phyloP scores from a whole-genome alignment of 1,140 invertebrate genomes.

The Hormaphis cornu region DNA sequence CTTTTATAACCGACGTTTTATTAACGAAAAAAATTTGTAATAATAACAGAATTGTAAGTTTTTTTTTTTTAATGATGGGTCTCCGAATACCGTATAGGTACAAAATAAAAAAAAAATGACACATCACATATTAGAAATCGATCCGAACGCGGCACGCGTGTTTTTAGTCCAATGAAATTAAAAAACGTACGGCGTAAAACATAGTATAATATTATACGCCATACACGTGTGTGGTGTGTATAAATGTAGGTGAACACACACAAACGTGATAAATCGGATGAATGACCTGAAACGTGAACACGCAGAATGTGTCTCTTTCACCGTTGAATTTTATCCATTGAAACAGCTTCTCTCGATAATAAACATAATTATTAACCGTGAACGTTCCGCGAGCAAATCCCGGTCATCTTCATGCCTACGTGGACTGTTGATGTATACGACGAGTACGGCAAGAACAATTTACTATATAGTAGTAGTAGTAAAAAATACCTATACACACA shows the following conservation, averaged over 20 bases:
- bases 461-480: no score
- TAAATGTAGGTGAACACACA: neutral
- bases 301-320: conserved; percentile 21
- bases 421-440: neutral
- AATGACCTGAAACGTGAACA: conserved; percentile 24
- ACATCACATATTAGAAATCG: conserved; percentile 17
- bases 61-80: neutral
- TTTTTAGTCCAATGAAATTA: conserved; percentile 9
- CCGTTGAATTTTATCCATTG: conserved; percentile 27
- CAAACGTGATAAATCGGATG: conserved; percentile 12
- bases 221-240: neutral
- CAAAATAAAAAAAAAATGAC: conserved; percentile 6
- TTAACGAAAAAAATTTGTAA: no score
- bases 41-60: no score
- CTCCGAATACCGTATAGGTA: neutral
- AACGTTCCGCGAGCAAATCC: conserved; percentile 7
- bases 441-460: no score
- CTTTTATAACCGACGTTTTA: no score
- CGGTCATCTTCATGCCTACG: conserved; percentile 24
- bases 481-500: no score
- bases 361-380: conserved; percentile 31
- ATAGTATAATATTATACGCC: no score
- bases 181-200: no score
- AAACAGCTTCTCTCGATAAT: conserved; percentile 17
- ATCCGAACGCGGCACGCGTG: neutral